Base-by-base conservation (phyloP, 1,140 invertebrate species). In the Prorops nasuta region DNA sequence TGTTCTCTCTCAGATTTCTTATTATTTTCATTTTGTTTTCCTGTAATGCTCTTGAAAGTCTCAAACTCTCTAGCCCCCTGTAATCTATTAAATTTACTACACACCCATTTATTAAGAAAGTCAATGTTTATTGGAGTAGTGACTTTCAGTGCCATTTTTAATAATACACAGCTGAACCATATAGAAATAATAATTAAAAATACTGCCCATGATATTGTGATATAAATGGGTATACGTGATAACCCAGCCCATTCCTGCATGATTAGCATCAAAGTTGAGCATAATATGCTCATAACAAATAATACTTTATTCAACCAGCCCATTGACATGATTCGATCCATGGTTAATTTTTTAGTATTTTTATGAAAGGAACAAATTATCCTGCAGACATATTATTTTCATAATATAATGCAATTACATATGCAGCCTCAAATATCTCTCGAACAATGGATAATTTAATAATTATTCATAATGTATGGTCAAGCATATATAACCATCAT, bases 291-390 rank as follows among this genome's bases (percentile, higher is more conserved):
- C 32, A 51, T 51, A 44, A 63, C 36, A 34, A 73, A 35, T 17
- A 74, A 24, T 42, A 71, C 63, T 46, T 66, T 61, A 37, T 72
- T 73, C 18, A 66, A 60, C 61, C 63, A 66, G 47, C 68, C 72
- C 52, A 69, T 68, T 19, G 66, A 67, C 41, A 71, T 60, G 24
- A 68, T 36, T 39, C 63, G 58, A 8, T 60, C 57, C 69, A 71
- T 71, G 1, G 12, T 40, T 4, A 6, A 28, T 28, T 4, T 28
- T 28, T 28, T n/a, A n/a, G n/a, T n/a, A n/a, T n/a, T n/a, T n/a
- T n/a, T n/a, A n/a, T n/a, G n/a, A n/a, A n/a, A n/a, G n/a, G n/a
- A n/a, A n/a, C n/a, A n/a, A n/a, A n/a, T n/a, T n/a, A n/a, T n/a
- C n/a, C n/a, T n/a, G n/a, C n/a, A n/a, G n/a, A n/a, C n/a, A n/a